These are phyloP conservation scores for Zygaena filipendulae DNA, from an alignment of 2,888 invertebrate species.

Conservation along the genomic window DNA sequence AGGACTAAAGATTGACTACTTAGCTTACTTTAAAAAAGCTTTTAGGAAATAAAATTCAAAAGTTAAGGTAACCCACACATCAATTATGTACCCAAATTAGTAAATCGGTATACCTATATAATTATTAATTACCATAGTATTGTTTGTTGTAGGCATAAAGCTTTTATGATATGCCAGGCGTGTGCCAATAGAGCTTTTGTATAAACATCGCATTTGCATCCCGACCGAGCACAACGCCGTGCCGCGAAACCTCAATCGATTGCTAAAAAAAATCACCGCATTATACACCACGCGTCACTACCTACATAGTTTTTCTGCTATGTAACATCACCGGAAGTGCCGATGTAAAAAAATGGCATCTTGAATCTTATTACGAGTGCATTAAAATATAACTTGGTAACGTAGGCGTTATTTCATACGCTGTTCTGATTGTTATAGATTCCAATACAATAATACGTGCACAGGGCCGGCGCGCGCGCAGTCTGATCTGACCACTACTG, in stretches of 20 bases:
- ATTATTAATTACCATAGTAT: too few species aligned
- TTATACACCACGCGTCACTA: slow-evolving; percentile 53
- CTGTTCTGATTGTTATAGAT: slow-evolving; percentile 38
- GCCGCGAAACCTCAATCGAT: slow-evolving; percentile 64
- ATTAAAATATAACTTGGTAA: slow-evolving; percentile 17
- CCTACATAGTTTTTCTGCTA: slow-evolving; percentile 38
- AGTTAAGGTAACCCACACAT: too few species aligned
- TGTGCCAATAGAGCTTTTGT: slow-evolving; percentile 51
- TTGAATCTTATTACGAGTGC: slow-evolving; percentile 13
- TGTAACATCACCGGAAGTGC: slow-evolving; percentile 19
- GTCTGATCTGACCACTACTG: slow-evolving; percentile 69
- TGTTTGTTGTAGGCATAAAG: too few species aligned
- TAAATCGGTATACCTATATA: too few species aligned
- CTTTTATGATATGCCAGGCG: too few species aligned
- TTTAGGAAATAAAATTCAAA: too few species aligned
- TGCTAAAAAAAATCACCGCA: slow-evolving; percentile 62
- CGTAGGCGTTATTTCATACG: slow-evolving; percentile 29
- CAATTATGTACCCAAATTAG: too few species aligned
- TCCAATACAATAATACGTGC: slow-evolving; percentile 66
- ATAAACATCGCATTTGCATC: slow-evolving; percentile 62
- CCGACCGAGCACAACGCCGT: slow-evolving; percentile 34
- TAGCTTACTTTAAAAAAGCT: too few species aligned
- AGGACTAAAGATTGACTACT: too few species aligned
- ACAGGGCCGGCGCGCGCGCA: slow-evolving; percentile 67
- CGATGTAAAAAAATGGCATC: slow-evolving; percentile 14